Conservation (phyloP, 2,113 vertebrate genomes). For the Talpa occidentalis region DNA sequence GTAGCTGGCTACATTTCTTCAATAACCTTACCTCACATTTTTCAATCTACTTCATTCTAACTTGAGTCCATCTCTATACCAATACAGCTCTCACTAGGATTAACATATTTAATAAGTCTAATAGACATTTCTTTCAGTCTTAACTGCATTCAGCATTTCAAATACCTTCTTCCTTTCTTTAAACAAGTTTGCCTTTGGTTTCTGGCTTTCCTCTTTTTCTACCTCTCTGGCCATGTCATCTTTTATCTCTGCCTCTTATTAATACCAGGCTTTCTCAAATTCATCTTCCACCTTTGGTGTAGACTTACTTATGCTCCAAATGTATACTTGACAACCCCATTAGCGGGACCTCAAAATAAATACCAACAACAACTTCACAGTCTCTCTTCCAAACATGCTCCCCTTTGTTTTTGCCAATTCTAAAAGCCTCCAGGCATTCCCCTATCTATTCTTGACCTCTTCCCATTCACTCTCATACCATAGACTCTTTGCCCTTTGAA, state of each 20-base stretch:
- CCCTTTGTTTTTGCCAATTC: not conserved
- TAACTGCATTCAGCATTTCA: not conserved
- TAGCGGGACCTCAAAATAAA: no score
- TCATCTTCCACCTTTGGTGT: not conserved
- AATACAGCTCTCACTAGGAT: not conserved
- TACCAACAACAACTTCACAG: not conserved
- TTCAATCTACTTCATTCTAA: not conserved
- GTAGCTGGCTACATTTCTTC: not conserved
- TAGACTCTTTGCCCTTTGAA: not conserved
- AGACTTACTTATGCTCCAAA: no score
- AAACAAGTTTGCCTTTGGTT: not conserved
- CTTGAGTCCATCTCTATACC: not conserved
- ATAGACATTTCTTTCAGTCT: not conserved
- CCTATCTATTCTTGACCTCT: no score
- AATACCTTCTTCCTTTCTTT: not conserved
- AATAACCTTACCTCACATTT: not conserved
- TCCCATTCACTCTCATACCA: not conserved
- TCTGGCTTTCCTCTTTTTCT: not conserved
- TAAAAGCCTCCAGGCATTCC: not conserved
- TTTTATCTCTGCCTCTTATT: not conserved
- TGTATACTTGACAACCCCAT: no score
- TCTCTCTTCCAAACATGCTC: not conserved
- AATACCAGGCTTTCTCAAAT: not conserved
- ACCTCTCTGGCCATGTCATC: not conserved
- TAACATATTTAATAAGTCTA: not conserved